A percentile compares a stretch with the other conserved stretches of the same genome.
Evolutionary conservation across 92 coral and sea anemone genomes (phyloP).

Genomic region (Epizoanthus stellaris): DNA sequence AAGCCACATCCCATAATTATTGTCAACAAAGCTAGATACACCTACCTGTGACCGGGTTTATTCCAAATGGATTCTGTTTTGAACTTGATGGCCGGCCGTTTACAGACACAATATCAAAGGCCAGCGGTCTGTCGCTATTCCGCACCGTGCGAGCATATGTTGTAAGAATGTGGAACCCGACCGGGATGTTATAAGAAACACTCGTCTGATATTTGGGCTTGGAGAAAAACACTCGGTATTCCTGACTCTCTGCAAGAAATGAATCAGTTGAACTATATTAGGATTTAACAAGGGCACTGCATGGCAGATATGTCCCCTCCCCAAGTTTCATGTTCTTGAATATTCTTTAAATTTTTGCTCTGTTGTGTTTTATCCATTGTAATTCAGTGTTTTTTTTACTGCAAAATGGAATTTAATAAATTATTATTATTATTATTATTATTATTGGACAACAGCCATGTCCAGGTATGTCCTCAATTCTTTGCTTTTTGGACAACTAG

Average conservation of each 20-base stretch:
- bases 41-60: slow-evolving; percentile 61
- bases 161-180: slow-evolving; percentile 62
- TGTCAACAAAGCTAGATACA: background rate
- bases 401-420: too few species aligned
- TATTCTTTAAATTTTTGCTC: too few species aligned
- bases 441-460: too few species aligned
- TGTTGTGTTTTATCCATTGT: too few species aligned
- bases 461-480: too few species aligned
- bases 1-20: background rate
- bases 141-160: slow-evolving; percentile 62
- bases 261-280: background rate
- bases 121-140: slow-evolving; percentile 53
- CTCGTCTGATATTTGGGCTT: slow-evolving; percentile 67
- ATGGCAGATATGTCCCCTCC: too few species aligned
- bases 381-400: too few species aligned
- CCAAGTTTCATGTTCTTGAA: background rate
- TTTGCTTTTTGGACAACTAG: too few species aligned
- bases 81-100: slow-evolving; percentile 50
- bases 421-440: too few species aligned
- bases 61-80: slow-evolving; percentile 49
- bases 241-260: slow-evolving; percentile 49
- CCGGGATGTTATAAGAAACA: slow-evolving; percentile 51
- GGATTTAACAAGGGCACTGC: too few species aligned
- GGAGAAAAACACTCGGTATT: slow-evolving; percentile 61
- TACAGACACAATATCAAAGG: slow-evolving; percentile 64